These are phyloP conservation scores for Varanus komodoensis DNA, from an alignment of 2,113 vertebrate species.

Conservation along the genomic window DNA sequence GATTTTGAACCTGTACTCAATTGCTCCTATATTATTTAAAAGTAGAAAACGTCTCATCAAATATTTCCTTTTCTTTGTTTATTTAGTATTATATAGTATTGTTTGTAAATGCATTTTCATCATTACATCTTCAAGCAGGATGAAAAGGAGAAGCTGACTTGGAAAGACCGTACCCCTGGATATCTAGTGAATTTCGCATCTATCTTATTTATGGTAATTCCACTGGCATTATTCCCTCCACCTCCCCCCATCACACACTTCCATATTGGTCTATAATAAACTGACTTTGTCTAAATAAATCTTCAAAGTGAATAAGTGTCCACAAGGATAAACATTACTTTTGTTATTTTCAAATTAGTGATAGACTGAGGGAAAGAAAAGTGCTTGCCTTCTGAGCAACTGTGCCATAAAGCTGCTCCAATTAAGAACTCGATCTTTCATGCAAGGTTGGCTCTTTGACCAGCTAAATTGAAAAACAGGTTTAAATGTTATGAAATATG, in stretches of 20 bases:
- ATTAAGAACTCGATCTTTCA: neutral
- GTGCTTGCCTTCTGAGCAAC: neutral
- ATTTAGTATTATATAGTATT: neutral
- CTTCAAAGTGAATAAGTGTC: neutral
- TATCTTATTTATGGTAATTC: slow-evolving; percentile 91
- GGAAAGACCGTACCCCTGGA: slow-evolving; percentile 90
- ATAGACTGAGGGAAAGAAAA: neutral
- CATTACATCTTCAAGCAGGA: slow-evolving; percentile 66
- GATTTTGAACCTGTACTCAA: neutral
- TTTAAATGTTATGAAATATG: neutral
- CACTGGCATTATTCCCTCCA: neutral
- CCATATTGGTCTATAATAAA: neutral
- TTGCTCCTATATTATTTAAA: neutral
- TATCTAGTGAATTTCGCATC: slow-evolving; percentile 90
- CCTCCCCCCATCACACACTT: neutral
- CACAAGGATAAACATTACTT: neutral
- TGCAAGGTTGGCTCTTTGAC: too few relatives aligned
- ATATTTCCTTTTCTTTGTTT: neutral
- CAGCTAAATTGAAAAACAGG: neutral
- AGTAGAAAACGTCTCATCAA: too few relatives aligned
- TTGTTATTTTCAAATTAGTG: neutral
- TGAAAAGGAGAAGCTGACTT: slow-evolving; percentile 88
- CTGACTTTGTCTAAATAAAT: neutral
- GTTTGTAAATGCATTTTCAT: slow-evolving; percentile 9
- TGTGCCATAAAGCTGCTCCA: neutral